Base-by-base conservation (phyloP, 2,797 vertebrate species). In the Crax fasciolata region DNA sequence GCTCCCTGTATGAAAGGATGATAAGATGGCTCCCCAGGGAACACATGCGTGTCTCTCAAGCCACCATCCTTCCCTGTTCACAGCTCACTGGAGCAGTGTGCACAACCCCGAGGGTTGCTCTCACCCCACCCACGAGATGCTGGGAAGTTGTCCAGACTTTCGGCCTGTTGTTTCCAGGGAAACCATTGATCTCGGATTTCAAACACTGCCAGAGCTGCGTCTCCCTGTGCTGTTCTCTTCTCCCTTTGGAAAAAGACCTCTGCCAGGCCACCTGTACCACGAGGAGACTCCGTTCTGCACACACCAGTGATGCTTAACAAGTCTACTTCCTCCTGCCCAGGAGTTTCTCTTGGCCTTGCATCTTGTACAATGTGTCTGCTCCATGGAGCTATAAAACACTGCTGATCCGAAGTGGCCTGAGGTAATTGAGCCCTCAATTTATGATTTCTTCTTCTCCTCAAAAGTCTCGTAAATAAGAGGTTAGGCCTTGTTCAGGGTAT, bases 161-260 rank as follows among this genome's bases (percentile, higher is more conserved):
- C 59, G 91, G 23, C 80, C 90, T 73, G 58, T 67, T 79, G 93
- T 96, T 96, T 86, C 89, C 94, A 94, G 63, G 87, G 77, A 4
- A 35, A 95, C 87, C 89, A 88, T 54, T 84, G 82, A 93, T 93
- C 92, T 96, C 94, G 86, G 44, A 87, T 94, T 96, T 94, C 95
- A 95, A 90, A 90, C 52, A 67, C 4, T 70, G 44, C 81, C 87
- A 71, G 94, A 91, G 51, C 55, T 84, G 27, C 4, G 1, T 78
- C 87, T 72, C 48, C 55, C 85, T 49, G 63, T 35, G 55, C 30
- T 54, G 10, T 61, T 91, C 59, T 68, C 55, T 66, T 73, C 52
- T 85, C 30, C 17, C 87, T 39, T 78, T 48, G 44, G 63, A 66
- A 85, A 43, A 73, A 80, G 39, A 44, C 5, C 6, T 78, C 84